Evolutionary conservation across 2,113 vertebrate species (phyloP).

Genomic region (Notarius quadriscutis): DNA sequence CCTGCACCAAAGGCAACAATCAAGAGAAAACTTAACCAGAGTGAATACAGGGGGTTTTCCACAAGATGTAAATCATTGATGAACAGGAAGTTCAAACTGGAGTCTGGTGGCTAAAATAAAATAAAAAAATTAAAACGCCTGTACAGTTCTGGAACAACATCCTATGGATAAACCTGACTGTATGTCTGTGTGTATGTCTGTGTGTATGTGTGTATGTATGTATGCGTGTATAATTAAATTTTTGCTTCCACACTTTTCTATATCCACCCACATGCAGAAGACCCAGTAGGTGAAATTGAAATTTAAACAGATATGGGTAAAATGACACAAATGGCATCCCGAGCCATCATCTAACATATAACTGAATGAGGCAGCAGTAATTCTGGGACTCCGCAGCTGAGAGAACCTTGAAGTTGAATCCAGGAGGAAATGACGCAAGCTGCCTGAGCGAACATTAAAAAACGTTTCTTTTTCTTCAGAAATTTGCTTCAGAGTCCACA

Average conservation of each 20-base stretch:
- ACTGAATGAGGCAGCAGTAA: constrained; percentile 32
- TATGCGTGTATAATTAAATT: not conserved
- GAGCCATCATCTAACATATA: not conserved
- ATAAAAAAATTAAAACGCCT: no score
- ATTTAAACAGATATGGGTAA: not conserved
- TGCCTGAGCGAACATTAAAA: not conserved
- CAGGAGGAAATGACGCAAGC: not conserved
- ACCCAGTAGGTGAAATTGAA: not conserved
- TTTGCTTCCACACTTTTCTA: not conserved
- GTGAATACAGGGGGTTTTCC: no score
- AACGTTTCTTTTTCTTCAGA: not conserved
- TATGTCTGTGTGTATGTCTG: not conserved
- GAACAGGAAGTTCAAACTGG: not conserved
- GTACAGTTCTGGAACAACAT: no score
- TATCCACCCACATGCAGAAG: not conserved
- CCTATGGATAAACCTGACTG: no score
- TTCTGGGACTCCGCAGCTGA: constrained; percentile 18
- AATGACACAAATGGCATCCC: not conserved
- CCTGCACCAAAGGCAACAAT: not conserved
- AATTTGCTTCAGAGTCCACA: not conserved
- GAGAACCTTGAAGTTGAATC: constrained; percentile 20
- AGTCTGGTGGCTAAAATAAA: no score
- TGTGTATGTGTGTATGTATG: not conserved
- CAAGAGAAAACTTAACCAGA: not conserved
- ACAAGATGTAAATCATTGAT: not conserved